Evolutionary conservation across 2,113 vertebrate species (phyloP).

Genomic region (Pygoscelis adeliae): DNA sequence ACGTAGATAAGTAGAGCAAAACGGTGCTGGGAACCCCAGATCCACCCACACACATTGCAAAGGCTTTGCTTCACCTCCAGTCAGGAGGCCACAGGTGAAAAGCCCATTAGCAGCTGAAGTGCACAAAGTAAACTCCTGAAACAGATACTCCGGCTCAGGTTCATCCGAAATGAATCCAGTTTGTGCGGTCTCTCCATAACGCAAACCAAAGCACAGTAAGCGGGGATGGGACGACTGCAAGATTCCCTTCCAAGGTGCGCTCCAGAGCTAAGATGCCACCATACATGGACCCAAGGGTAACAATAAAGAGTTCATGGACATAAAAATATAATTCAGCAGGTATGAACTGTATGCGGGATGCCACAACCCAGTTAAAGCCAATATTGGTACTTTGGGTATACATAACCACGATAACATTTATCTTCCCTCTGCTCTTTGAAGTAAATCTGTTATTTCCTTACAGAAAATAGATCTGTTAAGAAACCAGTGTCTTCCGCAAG

Average conservation of each 20-base stretch:
- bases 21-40: background rate
- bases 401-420: accelerated
- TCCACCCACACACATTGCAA: background rate
- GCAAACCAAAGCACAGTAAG: background rate
- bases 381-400: accelerated
- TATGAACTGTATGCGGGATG: background rate
- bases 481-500: background rate
- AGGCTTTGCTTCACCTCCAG: background rate
- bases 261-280: background rate
- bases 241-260: background rate
- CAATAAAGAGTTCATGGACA: background rate
- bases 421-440: background rate
- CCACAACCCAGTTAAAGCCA: background rate
- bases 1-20: background rate
- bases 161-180: background rate
- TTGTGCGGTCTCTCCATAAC: accelerated
- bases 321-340: accelerated
- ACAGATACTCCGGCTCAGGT: background rate
- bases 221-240: accelerated
- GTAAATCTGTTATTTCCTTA: background rate
- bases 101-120: background rate
- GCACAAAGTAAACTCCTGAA: background rate
- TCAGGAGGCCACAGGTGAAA: background rate
- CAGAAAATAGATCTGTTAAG: background rate
- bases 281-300: accelerated